Evolutionary conservation across 2,888 invertebrate genomes (phyloP).

Genomic region (Mongoloraphidia duomilia): DNA sequence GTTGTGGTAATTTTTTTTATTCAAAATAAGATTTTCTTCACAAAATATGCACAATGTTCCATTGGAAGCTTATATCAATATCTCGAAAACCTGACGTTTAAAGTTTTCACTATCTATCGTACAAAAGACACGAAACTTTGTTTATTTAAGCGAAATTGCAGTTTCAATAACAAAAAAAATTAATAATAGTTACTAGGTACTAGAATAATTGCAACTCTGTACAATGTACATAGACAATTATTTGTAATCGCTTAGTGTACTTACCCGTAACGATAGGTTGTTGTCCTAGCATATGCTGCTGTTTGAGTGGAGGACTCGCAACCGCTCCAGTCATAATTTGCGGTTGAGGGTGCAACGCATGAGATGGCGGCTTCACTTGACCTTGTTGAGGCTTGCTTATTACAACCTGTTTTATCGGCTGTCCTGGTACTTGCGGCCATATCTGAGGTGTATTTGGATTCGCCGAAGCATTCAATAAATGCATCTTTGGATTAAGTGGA

Average conservation of each 20-base stretch:
- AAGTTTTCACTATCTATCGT: no score
- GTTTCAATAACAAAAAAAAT: no score
- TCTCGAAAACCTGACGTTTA: neutral
- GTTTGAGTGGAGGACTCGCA: slow-evolving; percentile 39
- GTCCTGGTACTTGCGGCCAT: slow-evolving; percentile 5
- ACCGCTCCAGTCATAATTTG: slow-evolving; percentile 36
- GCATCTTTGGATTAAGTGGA: slow-evolving; percentile 29
- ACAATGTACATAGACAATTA: neutral
- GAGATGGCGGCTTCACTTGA: slow-evolving; percentile 13
- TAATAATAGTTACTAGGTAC: no score
- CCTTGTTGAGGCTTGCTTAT: slow-evolving; percentile 4
- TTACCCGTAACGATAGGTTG: slow-evolving; percentile 30
- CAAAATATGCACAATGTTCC: neutral
- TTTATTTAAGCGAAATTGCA: no score
- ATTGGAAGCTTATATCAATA: neutral
- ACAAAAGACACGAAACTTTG: no score
- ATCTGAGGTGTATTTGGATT: slow-evolving; percentile 3
- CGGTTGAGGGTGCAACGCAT: slow-evolving; percentile 22
- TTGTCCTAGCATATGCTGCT: slow-evolving; percentile 28
- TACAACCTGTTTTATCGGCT: neutral
- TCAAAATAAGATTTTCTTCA: no score
- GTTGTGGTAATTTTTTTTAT: no score
- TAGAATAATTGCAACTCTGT: neutral
- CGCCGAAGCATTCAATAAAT: slow-evolving; percentile 26
- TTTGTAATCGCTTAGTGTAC: neutral